These are phyloP conservation scores for Anneissia japonica DNA, from an alignment of 35 echinoderm and acorn worm genomes.

Conservation along the genomic window DNA sequence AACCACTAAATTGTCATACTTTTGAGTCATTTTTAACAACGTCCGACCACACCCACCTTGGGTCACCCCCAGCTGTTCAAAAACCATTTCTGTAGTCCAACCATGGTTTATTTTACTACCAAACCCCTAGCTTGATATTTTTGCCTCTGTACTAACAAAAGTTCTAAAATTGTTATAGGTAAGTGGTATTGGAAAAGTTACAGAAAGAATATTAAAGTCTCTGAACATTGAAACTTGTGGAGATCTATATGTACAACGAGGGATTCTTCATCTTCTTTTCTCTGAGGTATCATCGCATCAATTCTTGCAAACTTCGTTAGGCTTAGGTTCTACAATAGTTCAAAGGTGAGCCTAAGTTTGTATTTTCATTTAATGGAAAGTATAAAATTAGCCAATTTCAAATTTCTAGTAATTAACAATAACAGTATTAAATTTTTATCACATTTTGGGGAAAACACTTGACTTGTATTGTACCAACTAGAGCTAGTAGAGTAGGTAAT, in stretches of 20 bases:
- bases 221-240: slow-evolving; percentile 66
- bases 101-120: too few relatives aligned
- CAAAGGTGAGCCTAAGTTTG: slow-evolving; percentile 60
- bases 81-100: too few relatives aligned
- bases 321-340: slow-evolving; percentile 67
- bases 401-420: too few relatives aligned
- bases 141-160: too few relatives aligned
- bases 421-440: too few relatives aligned
- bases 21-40: too few relatives aligned
- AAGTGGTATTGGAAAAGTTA: slow-evolving; percentile 95
- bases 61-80: too few relatives aligned
- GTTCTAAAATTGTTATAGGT: too few relatives aligned
- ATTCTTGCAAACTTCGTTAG: slow-evolving; percentile 80
- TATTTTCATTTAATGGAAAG: too few relatives aligned
- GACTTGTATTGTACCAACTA: background rate
- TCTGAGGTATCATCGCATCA: slow-evolving; percentile 67
- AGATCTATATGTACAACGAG: slow-evolving; percentile 75
- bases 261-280: slow-evolving; percentile 63
- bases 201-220: slow-evolving; percentile 74
- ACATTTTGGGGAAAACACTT: too few relatives aligned
- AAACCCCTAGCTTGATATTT: background rate
- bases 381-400: background rate
- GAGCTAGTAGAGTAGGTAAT: background rate
- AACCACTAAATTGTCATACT: too few relatives aligned
- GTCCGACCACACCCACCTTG: too few relatives aligned